Evolutionary conservation across 2,888 invertebrate genomes (phyloP), one percentile per base, ranked within the genome.

Genomic region (Strigamia transsilvanica): DNA sequence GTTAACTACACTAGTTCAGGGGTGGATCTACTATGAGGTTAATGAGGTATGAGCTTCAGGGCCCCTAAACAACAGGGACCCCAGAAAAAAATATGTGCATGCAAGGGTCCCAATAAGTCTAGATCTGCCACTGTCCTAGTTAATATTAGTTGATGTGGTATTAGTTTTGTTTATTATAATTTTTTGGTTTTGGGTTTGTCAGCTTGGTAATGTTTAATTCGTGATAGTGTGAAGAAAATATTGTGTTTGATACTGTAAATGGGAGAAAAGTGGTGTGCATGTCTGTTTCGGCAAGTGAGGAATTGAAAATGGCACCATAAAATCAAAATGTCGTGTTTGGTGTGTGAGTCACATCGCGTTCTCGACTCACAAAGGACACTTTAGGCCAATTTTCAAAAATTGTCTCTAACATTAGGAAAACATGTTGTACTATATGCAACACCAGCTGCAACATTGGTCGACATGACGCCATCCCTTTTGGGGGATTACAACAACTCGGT

Each of bases 301-400:
- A 56, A 56, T 56, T 56, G 18, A 56, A 18, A 56, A 56, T 56
- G 56, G 56, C 18, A n/a, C 21, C 56, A 56, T 56, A 56, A 56
- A 56, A 56, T 56, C 56, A 56, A 56, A 56, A 56, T 56, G 56
- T 56, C 56, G 56, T 56, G 56, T 56, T 56, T 56, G 56, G 56
- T 56, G 56, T 56, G 56, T 56, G 56, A 56, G 56, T 56, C 56
- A 56, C 56, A 56, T 56, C 56, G 56, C 56, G 56, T 18, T 56
- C 9, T 18, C 18, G 9, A 9, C 56, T n/a, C 56, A 56, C 18
- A 56, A 18, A 56, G 56, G 56, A 56, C 56, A 56, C 56, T 56
- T 56, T 56, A 56, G 56, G 56, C 56, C 56, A 56, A 56, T 56
- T 56, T 56, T 56, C 56, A 56, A 56, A 56, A 56, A 56, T 56